phyloP scores from a whole-genome alignment of 2,113 vertebrate species.

The Trochalopteron elliotii region DNA sequence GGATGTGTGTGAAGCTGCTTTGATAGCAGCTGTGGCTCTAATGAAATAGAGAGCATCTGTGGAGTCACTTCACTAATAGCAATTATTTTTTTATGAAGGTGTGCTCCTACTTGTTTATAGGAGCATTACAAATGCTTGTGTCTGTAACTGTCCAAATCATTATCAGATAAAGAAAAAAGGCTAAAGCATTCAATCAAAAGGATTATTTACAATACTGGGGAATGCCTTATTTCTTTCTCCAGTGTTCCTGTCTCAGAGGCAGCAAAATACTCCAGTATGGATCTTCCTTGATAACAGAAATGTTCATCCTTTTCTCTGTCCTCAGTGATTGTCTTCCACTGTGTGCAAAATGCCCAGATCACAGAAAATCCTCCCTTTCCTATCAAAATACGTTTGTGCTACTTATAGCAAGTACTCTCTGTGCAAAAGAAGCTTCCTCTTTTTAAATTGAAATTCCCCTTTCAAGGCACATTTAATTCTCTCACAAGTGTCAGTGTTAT shows the following conservation, averaged over 20 bases:
- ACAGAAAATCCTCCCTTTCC: neutral
- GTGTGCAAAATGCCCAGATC: neutral
- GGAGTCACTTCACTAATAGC: neutral
- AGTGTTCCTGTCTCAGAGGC: neutral
- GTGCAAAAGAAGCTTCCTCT: slow-evolving; percentile 31
- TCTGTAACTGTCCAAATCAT: neutral
- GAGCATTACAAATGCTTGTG: neutral
- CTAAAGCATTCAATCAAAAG: neutral
- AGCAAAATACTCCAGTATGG: neutral
- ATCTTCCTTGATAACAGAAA: neutral
- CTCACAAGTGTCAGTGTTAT: neutral
- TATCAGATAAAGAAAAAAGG: neutral
- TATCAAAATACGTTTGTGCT: neutral
- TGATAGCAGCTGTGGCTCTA: neutral
- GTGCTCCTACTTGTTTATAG: neutral
- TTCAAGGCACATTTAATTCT: neutral
- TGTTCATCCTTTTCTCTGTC: neutral
- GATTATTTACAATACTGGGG: neutral
- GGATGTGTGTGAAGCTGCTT: neutral
- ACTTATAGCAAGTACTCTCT: neutral
- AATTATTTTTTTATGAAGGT: neutral
- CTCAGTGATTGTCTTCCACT: neutral
- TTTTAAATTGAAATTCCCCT: slow-evolving; percentile 49
- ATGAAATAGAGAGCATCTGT: neutral
- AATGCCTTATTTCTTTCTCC: neutral